Conservation (phyloP, 2,113 vertebrate species). For the Micronycteris hirsuta region DNA sequence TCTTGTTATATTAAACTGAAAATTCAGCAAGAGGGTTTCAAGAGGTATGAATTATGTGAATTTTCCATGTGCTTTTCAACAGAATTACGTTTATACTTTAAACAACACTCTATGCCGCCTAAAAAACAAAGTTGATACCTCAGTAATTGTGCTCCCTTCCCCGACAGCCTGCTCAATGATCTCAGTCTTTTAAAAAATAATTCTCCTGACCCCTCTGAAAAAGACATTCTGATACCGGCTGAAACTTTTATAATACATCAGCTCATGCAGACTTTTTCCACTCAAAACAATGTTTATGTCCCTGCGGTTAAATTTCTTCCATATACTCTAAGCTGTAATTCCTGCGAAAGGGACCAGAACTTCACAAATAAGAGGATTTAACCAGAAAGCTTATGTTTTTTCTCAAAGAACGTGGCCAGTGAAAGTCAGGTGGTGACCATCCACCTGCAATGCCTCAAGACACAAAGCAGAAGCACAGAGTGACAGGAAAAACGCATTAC, state of each 20-base stretch:
- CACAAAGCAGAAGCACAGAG: background rate
- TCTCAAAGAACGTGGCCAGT: background rate
- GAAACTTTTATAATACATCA: constrained; percentile 16
- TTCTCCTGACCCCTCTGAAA: background rate
- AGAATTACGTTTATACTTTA: background rate
- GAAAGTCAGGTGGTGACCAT: background rate
- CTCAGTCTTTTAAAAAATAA: background rate
- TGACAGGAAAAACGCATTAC: background rate
- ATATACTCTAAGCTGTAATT: background rate
- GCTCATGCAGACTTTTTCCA: background rate
- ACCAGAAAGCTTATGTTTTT: background rate
- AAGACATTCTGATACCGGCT: background rate
- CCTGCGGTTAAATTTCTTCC: constrained; percentile 15
- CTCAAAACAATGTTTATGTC: constrained; percentile 8
- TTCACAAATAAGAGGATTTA: constrained; percentile 10
- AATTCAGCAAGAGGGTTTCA: background rate
- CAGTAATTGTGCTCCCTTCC: background rate
- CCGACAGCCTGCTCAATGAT: background rate
- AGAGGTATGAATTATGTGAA: constrained; percentile 18
- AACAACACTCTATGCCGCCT: background rate
- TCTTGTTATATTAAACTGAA: background rate
- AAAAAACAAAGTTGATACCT: constrained; percentile 24
- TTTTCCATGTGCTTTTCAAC: constrained; percentile 16
- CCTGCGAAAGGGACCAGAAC: background rate
- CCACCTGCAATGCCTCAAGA: background rate